Percentiles rank a stretch among this genome's conserved stretches.
phyloP scores from a whole-genome alignment of 2,888 invertebrate species.

The Sinelater perroti region DNA sequence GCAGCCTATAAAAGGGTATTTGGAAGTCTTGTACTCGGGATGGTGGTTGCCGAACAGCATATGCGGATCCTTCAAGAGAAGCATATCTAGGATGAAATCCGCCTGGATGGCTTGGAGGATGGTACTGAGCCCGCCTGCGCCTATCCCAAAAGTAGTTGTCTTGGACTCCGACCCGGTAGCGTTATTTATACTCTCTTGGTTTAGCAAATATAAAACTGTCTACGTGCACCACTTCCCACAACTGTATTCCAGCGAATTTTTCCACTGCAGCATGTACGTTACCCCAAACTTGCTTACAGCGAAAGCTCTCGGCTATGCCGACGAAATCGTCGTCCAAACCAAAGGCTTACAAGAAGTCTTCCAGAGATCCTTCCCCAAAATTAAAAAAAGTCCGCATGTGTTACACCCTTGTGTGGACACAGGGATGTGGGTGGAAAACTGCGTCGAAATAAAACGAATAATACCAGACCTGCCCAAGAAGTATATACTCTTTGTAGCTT shows the following conservation, averaged over 20 bases:
- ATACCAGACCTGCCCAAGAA: conserved; percentile 53
- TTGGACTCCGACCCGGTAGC: conserved; percentile 51
- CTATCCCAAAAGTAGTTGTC: conserved; percentile 50
- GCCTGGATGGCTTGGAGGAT: conserved; percentile 51
- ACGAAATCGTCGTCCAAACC: conserved; percentile 54
- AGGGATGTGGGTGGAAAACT: conserved; percentile 52
- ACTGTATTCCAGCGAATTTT: conserved; percentile 43
- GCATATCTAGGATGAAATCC: conserved; percentile 45
- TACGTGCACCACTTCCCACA: conserved; percentile 50
- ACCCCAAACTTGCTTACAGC: conserved; percentile 49
- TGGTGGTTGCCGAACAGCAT: conserved; percentile 53
- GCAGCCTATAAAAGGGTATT: conserved; percentile 26
- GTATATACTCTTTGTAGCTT: conserved; percentile 50
- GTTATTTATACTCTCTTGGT: conserved; percentile 49
- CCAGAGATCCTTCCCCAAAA: conserved; percentile 50
- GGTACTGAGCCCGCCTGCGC: conserved; percentile 49
- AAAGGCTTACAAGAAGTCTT: conserved; percentile 52
- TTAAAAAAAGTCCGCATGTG: conserved; percentile 44
- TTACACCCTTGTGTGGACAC: conserved; percentile 53
- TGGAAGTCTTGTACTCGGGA: conserved; percentile 38
- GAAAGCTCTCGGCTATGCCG: conserved; percentile 51
- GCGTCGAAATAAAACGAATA: conserved; percentile 51
- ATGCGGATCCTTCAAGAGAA: conserved; percentile 45
- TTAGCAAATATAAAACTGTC: conserved; percentile 50
- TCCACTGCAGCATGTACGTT: conserved; percentile 48